Evolutionary conservation across 92 coral and sea anemone species (phyloP), one percentile per base, ranked within the genome.

Genomic region (Parazoanthus swiftii): DNA sequence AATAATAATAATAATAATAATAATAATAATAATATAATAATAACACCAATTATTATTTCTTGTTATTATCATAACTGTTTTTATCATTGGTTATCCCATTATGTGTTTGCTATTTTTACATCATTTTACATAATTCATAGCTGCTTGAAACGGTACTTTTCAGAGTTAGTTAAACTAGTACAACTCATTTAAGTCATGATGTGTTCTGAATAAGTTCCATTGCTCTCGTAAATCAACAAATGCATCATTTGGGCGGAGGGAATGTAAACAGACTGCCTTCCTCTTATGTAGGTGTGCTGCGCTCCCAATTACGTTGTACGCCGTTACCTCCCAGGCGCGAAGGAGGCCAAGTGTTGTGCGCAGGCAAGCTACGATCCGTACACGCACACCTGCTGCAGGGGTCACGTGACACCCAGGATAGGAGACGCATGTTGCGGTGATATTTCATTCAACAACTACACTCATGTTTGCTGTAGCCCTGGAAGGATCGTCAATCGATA

Each of bases 301-400:
- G 38, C 65, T 44, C 50, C 78, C 10, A 36, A 56, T 21, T 51
- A 4, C 8, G 73, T 77, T 33, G 90, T 79, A 26, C 50, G 20
- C 65, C 81, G 86, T 42, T 88, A 88, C 3, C 10, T 46, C 46
- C 58, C 92, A 0, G 89, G 81, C n/a, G 91, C 86, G 16, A 44
- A 46, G 9, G 38, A 68, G 20, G 89, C 91, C 14, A 66, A 38
- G 23, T 86, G 92, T 35, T 90, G 92, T 72, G 80, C 74, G 26
- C 70, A 37, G 20, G 50, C 46, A 67, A 79, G 79, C 35, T 77
- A 77, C 80, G 79, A 86, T 67, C 75, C 81, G 76, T 43, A 29
- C 54, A 79, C 81, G 21, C 92, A 90, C 81, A 88, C 36, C 37
- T 90, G 92, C 82, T 90, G 92, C 50, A 58, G 38, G 70, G 86